These are phyloP conservation scores for Crocallis elinguaria DNA, from an alignment of 2,888 invertebrate genomes.

Conservation along the genomic window DNA sequence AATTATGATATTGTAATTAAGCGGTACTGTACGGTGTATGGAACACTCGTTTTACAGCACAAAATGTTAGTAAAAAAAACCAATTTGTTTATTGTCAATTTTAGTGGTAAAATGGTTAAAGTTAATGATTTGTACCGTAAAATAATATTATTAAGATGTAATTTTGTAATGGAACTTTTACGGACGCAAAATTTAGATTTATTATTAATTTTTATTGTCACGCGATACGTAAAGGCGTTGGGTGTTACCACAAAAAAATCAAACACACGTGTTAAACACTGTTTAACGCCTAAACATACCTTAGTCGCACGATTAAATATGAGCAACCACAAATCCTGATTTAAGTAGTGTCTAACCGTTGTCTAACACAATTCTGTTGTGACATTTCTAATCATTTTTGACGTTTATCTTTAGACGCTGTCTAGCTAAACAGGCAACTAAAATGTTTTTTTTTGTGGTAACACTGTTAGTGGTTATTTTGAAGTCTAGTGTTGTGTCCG, in stretches of 20 bases:
- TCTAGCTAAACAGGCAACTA: no score
- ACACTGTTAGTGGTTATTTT: no score
- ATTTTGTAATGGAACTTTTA: slow-evolving; percentile 41
- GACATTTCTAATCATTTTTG: no score
- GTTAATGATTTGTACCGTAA: slow-evolving; percentile 71
- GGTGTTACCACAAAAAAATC: no score
- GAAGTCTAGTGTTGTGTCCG: slow-evolving; percentile 41
- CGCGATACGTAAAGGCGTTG: no score
- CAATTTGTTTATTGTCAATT: slow-evolving; percentile 82
- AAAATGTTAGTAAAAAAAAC: slow-evolving; percentile 77
- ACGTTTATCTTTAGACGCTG: no score
- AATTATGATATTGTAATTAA: slow-evolving; percentile 63
- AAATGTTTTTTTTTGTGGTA: no score
- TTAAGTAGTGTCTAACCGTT: neutral
- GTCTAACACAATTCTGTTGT: neutral
- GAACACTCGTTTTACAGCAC: slow-evolving; percentile 85
- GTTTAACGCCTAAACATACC: no score
- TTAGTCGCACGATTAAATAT: no score
- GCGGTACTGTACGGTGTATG: slow-evolving; percentile 76
- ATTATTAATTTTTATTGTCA: slow-evolving; percentile 2
- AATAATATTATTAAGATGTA: slow-evolving; percentile 44
- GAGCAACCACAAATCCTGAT: no score
- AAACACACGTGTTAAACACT: no score
- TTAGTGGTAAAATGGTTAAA: slow-evolving; percentile 71
- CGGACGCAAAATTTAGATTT: slow-evolving; percentile 33